Evolutionary conservation across 2,113 vertebrate genomes (phyloP), one percentile per base, ranked within the genome.

Genomic region (Myotis yumanensis): DNA sequence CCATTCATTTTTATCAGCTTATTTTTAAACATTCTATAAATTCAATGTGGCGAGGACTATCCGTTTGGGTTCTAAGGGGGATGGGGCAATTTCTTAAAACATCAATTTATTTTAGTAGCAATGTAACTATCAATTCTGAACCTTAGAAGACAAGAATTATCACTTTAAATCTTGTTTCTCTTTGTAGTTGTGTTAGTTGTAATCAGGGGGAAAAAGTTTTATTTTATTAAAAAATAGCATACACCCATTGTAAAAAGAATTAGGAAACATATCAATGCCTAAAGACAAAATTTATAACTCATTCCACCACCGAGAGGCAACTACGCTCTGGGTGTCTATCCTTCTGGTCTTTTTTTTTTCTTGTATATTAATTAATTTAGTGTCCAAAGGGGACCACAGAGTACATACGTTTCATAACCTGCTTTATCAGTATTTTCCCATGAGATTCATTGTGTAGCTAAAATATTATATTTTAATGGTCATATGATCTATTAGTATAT

Each of bases 31-130:
- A 4, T 28, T 72, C n/a, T 75, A 0, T 87, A 54, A 66, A 86
- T 90, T 51, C 15, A 1, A 11, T 89, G 7, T 54, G 54, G 3
- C 51, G 54, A 73, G 51, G 22, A 71, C 52, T 88, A 9, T n/a
- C 51, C 14, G 11, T 54, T 62, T 35, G 43, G 9, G 25, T 81
- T 3, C 10, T 80, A 28, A 82, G 48, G 30, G 23, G 14, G 6
- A 37, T 72, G 37, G 37, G 46, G 84, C n/a, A 54, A 90, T 91
- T 80, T 52, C 64, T 77, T 83, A 88, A 66, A 93, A 80, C 64
- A 35, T 28, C 57, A 28, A 64, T 18, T 62, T 79, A 35, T 43
- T 85, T 92, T 88, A 51, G 2, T 40, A 82, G 48, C 28, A 52
- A 48, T 62, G 28, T 62, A 76, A 68, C 35, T 64, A 4, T 91